Conservation (phyloP, 2,113 vertebrate genomes). For the Ceuthmochares aereus region DNA sequence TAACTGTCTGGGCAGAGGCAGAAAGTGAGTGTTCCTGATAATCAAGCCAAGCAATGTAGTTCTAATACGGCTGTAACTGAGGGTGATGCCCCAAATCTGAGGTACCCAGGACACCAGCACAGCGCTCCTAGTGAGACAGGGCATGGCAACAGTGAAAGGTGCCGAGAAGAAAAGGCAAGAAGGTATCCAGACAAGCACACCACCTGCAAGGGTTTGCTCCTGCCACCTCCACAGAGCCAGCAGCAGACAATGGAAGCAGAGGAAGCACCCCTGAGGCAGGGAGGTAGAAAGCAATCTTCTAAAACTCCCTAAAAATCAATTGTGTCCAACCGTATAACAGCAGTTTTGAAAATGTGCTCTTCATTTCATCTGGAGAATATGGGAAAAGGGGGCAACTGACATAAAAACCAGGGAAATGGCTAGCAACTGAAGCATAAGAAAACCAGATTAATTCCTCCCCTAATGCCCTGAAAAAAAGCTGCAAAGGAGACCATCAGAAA, state of each 20-base stretch:
- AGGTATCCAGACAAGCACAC: accelerated
- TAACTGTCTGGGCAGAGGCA: background rate
- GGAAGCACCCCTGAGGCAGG: background rate
- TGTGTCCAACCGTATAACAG: background rate
- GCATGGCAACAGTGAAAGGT: too few species aligned
- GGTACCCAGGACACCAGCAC: background rate
- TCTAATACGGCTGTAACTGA: background rate
- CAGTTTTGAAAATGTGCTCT: background rate
- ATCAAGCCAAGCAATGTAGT: background rate
- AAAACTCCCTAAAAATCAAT: background rate
- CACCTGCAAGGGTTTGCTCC: background rate
- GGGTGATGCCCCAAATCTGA: background rate
- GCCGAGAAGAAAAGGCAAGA: background rate
- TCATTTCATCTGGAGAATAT: background rate
- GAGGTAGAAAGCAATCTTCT: background rate
- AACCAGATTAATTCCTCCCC: background rate
- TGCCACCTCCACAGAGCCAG: background rate
- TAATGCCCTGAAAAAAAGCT: background rate
- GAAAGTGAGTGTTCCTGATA: background rate
- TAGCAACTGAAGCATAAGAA: background rate
- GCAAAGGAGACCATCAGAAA: background rate
- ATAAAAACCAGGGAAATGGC: background rate
- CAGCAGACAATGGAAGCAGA: background rate
- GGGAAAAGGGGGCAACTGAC: background rate
- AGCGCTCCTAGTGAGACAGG: too few species aligned